Percentiles rank a stretch among this genome's conserved stretches.
Conservation (phyloP, 2,888 invertebrate species). For the Tenthredo livida region DNA sequence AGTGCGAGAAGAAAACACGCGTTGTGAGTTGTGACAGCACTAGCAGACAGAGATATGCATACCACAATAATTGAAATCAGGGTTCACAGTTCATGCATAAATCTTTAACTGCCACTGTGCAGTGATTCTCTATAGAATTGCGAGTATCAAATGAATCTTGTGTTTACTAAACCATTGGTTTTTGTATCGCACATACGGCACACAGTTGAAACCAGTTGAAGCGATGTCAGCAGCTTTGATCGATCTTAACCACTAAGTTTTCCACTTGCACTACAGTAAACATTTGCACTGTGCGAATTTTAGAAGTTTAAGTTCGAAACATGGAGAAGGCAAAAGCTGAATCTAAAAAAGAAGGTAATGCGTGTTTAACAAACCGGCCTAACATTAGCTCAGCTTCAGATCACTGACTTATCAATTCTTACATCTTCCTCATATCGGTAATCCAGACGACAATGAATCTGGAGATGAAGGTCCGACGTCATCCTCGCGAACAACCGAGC, state of each 20-base stretch:
- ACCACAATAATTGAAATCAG: background rate
- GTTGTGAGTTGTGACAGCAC: background rate
- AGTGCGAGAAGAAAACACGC: background rate
- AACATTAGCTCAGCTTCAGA: background rate
- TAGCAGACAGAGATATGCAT: background rate
- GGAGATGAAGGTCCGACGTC: conserved; percentile 28
- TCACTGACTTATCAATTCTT: conserved; percentile 1
- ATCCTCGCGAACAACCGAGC: conserved; percentile 28
- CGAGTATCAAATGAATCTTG: background rate
- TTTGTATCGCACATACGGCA: background rate
- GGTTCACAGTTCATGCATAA: background rate
- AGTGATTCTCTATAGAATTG: background rate
- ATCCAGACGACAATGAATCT: background rate
- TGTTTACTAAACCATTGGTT: background rate
- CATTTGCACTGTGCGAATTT: background rate
- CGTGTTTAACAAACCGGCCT: background rate
- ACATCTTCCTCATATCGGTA: background rate
- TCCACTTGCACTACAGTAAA: background rate
- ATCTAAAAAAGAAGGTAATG: conserved; percentile 8
- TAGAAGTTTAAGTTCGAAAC: background rate
- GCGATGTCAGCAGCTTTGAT: background rate
- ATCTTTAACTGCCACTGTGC: background rate
- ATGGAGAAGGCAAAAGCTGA: conserved; percentile 24
- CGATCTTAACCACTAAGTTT: background rate
- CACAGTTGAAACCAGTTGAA: background rate